These are phyloP conservation scores for Cynodonichthys magdalenae DNA, from an alignment of 2,797 vertebrate species.

Conservation along the genomic window DNA sequence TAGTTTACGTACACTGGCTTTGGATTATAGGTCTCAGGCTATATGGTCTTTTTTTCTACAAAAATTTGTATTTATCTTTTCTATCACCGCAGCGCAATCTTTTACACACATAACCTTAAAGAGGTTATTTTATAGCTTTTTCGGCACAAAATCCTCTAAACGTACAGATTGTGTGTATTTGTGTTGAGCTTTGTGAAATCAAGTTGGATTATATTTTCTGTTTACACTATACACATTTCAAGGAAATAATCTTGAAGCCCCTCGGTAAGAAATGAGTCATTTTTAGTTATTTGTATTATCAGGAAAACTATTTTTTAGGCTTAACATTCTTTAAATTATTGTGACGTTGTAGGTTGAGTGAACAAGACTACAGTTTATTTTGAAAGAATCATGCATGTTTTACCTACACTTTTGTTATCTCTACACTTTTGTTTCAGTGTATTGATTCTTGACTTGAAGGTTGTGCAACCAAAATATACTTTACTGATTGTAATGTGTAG, in stretches of 20 bases:
- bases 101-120: neutral
- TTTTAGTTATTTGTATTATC: constrained; percentile 29
- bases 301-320: constrained; percentile 19
- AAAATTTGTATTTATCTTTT: constrained; percentile 1
- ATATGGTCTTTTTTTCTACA: neutral
- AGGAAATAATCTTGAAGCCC: constrained; percentile 20
- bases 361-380: neutral
- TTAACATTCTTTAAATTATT: constrained; percentile 1
- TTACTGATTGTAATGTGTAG: neutral
- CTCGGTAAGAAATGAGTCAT: constrained; percentile 5
- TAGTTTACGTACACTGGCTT: constrained; percentile 12
- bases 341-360: neutral
- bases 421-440: neutral
- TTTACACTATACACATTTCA: constrained; percentile 56
- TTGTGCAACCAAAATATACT: constrained; percentile 3
- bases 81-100: neutral
- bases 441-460: neutral
- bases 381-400: constrained; percentile 17
- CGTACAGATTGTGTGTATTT: neutral
- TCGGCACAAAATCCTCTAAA: neutral
- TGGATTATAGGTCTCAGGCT: constrained; percentile 20
- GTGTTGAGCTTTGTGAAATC: neutral
- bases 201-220: constrained; percentile 9
- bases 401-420: constrained; percentile 1
- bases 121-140: neutral